These are phyloP conservation scores for Drosophila navojoa DNA, from an alignment of 1,140 invertebrate genomes.

Conservation along the genomic window DNA sequence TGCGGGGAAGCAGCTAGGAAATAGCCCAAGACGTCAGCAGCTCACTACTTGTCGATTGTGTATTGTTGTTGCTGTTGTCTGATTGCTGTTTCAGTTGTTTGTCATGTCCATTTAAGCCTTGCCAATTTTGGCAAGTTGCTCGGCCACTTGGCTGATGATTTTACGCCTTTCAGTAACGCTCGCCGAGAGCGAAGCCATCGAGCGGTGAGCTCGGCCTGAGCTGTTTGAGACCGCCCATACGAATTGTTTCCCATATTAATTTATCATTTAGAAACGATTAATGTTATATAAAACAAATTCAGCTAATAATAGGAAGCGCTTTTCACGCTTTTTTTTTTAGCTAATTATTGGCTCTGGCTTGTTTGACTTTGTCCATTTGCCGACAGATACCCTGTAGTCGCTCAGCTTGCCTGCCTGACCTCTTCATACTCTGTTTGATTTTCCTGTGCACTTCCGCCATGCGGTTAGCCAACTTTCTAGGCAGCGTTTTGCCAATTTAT, in stretches of 20 bases:
- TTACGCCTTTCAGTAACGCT: slow-evolving; percentile 48
- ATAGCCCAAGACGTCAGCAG: slow-evolving; percentile 56
- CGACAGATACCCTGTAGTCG: neutral
- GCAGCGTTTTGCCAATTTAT: slow-evolving; percentile 33
- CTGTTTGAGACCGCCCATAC: slow-evolving; percentile 63
- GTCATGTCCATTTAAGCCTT: slow-evolving; percentile 75
- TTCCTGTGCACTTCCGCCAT: slow-evolving; percentile 53
- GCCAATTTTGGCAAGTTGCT: slow-evolving; percentile 80
- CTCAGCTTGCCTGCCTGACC: neutral
- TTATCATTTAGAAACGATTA: slow-evolving; percentile 82
- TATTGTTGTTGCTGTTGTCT: neutral
- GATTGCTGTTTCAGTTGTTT: slow-evolving; percentile 41
- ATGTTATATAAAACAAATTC: slow-evolving; percentile 82
- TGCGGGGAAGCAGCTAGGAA: slow-evolving; percentile 60
- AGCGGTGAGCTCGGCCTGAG: slow-evolving; percentile 8
- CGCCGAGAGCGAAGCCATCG: slow-evolving; percentile 32
- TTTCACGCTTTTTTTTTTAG: slow-evolving; percentile 65
- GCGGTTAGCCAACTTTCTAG: slow-evolving; percentile 65
- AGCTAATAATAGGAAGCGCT: slow-evolving; percentile 81
- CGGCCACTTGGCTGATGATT: slow-evolving; percentile 68
- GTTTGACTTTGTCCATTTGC: slow-evolving; percentile 38
- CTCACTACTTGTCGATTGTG: slow-evolving; percentile 10
- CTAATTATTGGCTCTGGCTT: slow-evolving; percentile 73
- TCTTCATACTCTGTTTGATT: slow-evolving; percentile 11
- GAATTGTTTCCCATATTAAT: slow-evolving; percentile 80